Evolutionary conservation across 2,888 invertebrate species (phyloP).

Genomic region (Drosophila formosana): DNA sequence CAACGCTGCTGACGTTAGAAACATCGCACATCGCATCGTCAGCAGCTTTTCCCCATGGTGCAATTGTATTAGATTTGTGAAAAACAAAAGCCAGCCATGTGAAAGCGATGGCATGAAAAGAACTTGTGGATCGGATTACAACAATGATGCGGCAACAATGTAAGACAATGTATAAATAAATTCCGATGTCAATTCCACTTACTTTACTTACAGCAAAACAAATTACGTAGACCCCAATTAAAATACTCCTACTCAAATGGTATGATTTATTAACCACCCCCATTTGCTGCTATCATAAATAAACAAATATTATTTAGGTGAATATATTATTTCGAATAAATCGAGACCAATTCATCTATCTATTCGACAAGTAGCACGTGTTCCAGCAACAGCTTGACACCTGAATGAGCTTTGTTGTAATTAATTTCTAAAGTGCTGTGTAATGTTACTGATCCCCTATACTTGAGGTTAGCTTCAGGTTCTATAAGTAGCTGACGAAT

Average conservation of each 20-base stretch:
- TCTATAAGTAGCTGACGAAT: slow-evolving; percentile 39
- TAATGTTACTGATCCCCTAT: slow-evolving; percentile 72
- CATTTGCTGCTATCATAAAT: neutral
- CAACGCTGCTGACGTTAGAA: slow-evolving; percentile 66
- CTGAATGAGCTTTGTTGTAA: slow-evolving; percentile 80
- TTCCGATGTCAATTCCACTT: slow-evolving; percentile 24
- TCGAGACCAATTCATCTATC: too few relatives aligned
- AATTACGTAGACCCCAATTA: slow-evolving; percentile 23
- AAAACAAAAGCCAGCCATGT: slow-evolving; percentile 78
- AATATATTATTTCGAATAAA: too few relatives aligned
- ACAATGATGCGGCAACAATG: slow-evolving; percentile 76
- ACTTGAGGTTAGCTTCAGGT: slow-evolving; percentile 34
- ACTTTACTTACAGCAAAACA: neutral
- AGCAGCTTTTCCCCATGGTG: slow-evolving; percentile 73
- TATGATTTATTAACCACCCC: neutral
- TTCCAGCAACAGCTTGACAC: slow-evolving; percentile 80
- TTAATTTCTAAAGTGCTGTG: slow-evolving; percentile 76
- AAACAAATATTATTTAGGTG: too few relatives aligned
- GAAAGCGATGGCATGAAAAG: slow-evolving; percentile 55
- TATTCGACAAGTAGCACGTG: slow-evolving; percentile 76
- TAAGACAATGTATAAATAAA: slow-evolving; percentile 34
- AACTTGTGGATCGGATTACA: slow-evolving; percentile 60
- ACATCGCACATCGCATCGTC: slow-evolving; percentile 22
- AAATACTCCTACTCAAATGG: slow-evolving; percentile 27
- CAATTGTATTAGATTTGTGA: slow-evolving; percentile 80